Evolutionary conservation across 2,888 invertebrate species (phyloP), one percentile per base, ranked within the genome.

Genomic region (Phyllotreta cruciferae): DNA sequence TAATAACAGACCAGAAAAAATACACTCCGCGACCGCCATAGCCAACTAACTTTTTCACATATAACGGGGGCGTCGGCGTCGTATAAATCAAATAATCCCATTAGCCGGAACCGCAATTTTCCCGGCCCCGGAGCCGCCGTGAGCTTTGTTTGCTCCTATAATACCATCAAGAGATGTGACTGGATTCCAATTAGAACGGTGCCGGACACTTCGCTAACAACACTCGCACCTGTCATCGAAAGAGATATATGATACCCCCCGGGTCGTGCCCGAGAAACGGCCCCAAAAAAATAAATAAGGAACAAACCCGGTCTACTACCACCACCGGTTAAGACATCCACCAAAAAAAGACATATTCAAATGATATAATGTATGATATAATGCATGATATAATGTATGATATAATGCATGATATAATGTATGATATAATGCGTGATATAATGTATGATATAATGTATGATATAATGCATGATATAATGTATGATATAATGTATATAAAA

Each of bases 201-300:
- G 45, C 44, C 50, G 66, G 63, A 66, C 64, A 66, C 66, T 64
- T 63, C 56, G 56, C 61, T 63, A 58, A 65, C 64, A 56, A 53
- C 62, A 61, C 64, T 68, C 62, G 45, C 62, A 66, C 64, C 64
- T 68, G 68, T 68, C 68, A 68, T 64, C 62, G 24, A 60, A 47
- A 47, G 64, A 68, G 68, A 68, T 66, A 62, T 60, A 68, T 68
- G 64, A 56, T 39, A 52, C 55, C 63, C 52, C 49, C 35, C 44
- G 52, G 60, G 24, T 52, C 24, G n/a, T 37, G 44, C 58, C n/a
- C 8, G 60, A 44, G 37, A 60, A 52, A 42, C 38, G 53, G 37
- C 44, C 35, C 37, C 49, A 52, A 44, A 60, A 45, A 60, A 60
- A 44, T 53, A 37, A 52, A 52, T 52, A 53, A 60, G 52, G 44